These are phyloP conservation scores for Ormyrus nitidulus DNA, from an alignment of 2,888 invertebrate species.

Conservation along the genomic window DNA sequence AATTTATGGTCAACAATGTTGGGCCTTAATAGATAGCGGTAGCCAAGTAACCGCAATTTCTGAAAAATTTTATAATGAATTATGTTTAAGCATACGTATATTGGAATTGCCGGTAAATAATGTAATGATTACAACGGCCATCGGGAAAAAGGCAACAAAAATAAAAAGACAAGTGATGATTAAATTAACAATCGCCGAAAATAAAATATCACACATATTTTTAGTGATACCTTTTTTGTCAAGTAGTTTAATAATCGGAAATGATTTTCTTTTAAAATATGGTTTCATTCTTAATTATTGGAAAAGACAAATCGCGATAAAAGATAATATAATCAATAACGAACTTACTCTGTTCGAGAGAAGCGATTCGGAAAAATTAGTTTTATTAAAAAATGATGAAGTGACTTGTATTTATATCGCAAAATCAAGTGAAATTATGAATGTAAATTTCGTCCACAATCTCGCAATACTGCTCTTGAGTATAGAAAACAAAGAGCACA, in stretches of 20 bases:
- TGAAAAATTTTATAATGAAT: slow-evolving; percentile 40
- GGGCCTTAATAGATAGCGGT: slow-evolving; percentile 51
- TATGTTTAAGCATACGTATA: slow-evolving; percentile 4
- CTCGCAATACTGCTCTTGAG: too few species aligned
- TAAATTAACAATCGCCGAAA: not conserved
- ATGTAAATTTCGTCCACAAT: too few species aligned
- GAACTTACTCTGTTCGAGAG: not conserved
- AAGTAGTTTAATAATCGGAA: not conserved
- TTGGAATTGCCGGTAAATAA: slow-evolving; percentile 44
- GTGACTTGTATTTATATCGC: slow-evolving; percentile 15
- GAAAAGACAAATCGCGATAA: not conserved
- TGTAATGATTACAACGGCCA: slow-evolving; percentile 41
- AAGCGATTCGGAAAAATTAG: not conserved
- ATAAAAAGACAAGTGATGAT: slow-evolving; percentile 24
- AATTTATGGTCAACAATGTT: slow-evolving; percentile 4
- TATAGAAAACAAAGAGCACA: not conserved
- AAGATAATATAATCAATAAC: not conserved
- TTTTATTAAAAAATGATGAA: slow-evolving; percentile 27
- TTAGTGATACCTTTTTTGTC: not conserved
- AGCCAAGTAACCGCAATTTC: slow-evolving; percentile 54
- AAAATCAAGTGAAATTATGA: not conserved
- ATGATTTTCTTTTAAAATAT: slow-evolving; percentile 3
- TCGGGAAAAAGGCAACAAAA: slow-evolving; percentile 45
- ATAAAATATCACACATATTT: not conserved
- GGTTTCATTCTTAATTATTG: slow-evolving; percentile 16